Evolutionary conservation across 2,113 vertebrate genomes (phyloP).

Genomic region (Gallinago undulata): DNA sequence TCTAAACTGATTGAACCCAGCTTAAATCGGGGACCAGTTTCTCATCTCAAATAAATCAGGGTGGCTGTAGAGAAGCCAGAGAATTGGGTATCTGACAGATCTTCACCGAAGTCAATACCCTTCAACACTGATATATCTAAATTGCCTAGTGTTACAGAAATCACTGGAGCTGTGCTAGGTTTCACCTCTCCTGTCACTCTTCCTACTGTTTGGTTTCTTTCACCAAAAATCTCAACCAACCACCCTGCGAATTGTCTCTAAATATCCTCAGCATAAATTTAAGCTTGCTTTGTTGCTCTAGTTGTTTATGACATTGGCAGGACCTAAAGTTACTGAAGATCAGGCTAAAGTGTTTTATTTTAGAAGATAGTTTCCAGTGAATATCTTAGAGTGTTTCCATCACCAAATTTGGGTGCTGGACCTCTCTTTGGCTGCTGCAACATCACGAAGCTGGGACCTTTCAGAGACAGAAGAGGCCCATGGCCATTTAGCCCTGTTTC

Average conservation of each 20-base stretch:
- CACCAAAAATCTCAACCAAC: neutral
- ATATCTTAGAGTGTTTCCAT: neutral
- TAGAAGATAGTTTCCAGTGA: neutral
- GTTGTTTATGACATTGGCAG: neutral
- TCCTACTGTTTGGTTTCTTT: neutral
- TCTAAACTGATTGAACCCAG: neutral
- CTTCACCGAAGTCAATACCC: neutral
- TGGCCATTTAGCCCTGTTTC: neutral
- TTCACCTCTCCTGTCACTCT: neutral
- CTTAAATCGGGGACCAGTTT: neutral
- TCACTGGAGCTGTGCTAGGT: neutral
- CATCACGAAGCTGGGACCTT: neutral
- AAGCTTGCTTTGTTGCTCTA: neutral
- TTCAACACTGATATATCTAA: neutral
- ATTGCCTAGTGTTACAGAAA: neutral
- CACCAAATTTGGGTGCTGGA: neutral
- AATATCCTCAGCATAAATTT: neutral
- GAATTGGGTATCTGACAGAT: neutral
- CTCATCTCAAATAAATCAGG: neutral
- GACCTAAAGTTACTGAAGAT: neutral
- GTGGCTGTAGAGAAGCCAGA: neutral
- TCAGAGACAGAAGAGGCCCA: neutral
- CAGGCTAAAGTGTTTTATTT: neutral
- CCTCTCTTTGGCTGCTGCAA: neutral
- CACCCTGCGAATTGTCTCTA: neutral